Evolutionary conservation across 1,140 invertebrate genomes (phyloP).

Genomic region (Ephestia elutella): DNA sequence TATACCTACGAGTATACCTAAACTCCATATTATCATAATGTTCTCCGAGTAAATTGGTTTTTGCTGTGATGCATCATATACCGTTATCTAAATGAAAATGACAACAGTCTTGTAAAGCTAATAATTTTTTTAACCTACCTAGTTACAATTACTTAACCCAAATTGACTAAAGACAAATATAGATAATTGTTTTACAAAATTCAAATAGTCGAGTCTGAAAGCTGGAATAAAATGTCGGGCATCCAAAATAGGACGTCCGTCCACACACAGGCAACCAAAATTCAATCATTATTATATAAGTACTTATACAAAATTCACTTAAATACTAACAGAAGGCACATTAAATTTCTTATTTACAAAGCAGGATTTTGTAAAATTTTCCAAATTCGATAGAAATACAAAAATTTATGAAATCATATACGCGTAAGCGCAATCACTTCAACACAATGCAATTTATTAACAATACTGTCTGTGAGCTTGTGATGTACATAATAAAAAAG

Average conservation of each 20-base stretch:
- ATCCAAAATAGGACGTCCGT: not conserved
- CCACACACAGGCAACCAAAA: not conserved
- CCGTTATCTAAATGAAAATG: constrained; percentile 2
- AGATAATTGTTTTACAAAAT: not conserved
- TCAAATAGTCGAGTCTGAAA: not conserved
- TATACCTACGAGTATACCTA: too few species aligned
- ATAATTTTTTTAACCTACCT: constrained; percentile 7
- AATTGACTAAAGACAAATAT: constrained; percentile 6
- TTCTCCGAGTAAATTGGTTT: not conserved
- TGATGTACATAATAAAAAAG: constrained; percentile 1
- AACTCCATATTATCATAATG: too few species aligned
- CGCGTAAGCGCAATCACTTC: not conserved
- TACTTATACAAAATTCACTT: constrained; percentile 17
- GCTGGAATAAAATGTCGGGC: constrained; percentile 10
- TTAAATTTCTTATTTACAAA: constrained; percentile 13
- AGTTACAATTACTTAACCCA: constrained; percentile 10
- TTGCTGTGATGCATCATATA: not conserved
- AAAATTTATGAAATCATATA: not conserved
- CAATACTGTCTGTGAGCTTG: not conserved
- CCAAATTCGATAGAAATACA: constrained; percentile 1
- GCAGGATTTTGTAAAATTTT: not conserved
- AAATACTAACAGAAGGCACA: constrained; percentile 28
- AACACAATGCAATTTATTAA: not conserved
- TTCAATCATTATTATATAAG: constrained; percentile 17
- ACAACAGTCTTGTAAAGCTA: constrained; percentile 26